These are phyloP conservation scores for Castor canadensis DNA, from an alignment of 2,113 vertebrate species.

Conservation along the genomic window DNA sequence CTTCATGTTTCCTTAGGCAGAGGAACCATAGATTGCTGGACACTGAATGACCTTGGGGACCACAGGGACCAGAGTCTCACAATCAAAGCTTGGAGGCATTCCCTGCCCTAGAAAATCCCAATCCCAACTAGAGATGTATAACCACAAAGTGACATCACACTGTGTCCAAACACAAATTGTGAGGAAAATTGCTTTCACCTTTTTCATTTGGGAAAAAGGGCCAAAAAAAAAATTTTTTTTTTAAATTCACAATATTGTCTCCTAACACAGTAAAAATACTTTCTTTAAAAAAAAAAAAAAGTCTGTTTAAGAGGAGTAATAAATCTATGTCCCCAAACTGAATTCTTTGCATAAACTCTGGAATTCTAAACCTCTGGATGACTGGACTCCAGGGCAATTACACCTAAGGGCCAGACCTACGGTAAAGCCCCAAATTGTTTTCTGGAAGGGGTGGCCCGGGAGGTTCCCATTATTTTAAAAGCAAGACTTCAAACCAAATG, in stretches of 20 bases:
- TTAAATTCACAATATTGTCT: constrained; percentile 18
- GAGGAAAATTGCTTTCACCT: neutral
- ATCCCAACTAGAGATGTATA: neutral
- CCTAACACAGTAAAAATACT: constrained; percentile 23
- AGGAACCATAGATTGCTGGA: neutral
- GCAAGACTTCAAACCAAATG: constrained; percentile 80
- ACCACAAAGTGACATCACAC: neutral
- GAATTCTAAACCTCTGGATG: constrained; percentile 67
- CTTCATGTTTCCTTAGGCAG: neutral
- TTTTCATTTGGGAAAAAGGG: constrained; percentile 15
- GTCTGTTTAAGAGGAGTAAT: constrained; percentile 51
- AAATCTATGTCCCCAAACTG: constrained; percentile 54
- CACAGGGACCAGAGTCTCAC: too few relatives aligned
- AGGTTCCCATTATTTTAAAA: constrained; percentile 72
- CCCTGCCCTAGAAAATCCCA: neutral
- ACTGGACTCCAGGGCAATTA: constrained; percentile 72
- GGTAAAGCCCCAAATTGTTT: constrained; percentile 73
- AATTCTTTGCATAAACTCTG: constrained; percentile 58
- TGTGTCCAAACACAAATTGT: neutral
- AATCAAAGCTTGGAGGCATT: neutral
- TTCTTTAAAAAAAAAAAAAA: neutral
- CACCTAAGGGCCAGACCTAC: constrained; percentile 67
- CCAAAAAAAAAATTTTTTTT: neutral
- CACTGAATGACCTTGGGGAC: neutral
- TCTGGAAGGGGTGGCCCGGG: constrained; percentile 49